phyloP scores from a whole-genome alignment of 1,140 invertebrate genomes.

The Armadillidium nasatum region DNA sequence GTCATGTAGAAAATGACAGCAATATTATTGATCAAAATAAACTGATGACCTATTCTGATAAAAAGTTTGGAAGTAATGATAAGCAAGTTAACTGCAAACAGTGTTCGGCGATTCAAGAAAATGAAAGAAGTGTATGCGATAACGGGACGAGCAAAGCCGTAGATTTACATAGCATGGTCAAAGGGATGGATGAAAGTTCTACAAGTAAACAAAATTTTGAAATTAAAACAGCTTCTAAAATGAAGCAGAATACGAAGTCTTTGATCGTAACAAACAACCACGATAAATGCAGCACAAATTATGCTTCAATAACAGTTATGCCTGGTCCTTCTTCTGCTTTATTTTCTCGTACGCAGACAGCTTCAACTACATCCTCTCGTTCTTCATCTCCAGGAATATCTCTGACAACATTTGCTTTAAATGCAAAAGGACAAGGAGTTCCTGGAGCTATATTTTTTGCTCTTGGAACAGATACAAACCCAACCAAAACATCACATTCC shows the following conservation, averaged over 20 bases:
- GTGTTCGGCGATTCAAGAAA: neutral
- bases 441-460: constrained; percentile 43
- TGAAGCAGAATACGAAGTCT: neutral
- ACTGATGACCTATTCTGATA: too few species aligned
- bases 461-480: constrained; percentile 29
- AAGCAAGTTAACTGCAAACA: neutral
- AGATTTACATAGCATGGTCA: too few species aligned
- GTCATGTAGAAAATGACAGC: too few species aligned
- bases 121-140: neutral
- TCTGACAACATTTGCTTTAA: constrained; percentile 42
- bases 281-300: neutral
- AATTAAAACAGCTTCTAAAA: neutral
- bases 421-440: constrained; percentile 39
- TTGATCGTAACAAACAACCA: neutral
- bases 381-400: constrained; percentile 44
- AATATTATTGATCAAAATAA: too few species aligned
- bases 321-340: neutral
- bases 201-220: neutral
- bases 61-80: neutral
- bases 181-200: neutral
- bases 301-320: neutral
- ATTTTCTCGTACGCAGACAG: neutral
- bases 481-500: constrained; percentile 25
- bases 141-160: too few species aligned
- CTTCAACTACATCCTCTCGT: constrained; percentile 34